phyloP scores from a whole-genome alignment of 2,113 vertebrate genomes.

The Plotosus lineatus region DNA sequence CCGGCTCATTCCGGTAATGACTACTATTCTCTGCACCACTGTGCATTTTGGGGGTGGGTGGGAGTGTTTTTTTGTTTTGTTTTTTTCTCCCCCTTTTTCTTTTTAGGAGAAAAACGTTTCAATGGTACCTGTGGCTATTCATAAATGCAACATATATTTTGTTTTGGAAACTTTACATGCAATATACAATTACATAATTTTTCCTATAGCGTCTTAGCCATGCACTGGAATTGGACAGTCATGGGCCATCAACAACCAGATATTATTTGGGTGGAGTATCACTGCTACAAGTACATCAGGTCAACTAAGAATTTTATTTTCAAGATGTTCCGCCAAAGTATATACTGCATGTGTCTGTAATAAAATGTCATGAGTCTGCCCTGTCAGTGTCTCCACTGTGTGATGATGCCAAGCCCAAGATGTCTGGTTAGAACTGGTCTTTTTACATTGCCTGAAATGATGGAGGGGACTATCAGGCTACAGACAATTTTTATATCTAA shows the following conservation, averaged over 20 bases:
- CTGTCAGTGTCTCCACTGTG: not conserved
- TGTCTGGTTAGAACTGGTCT: not conserved
- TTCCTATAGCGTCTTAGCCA: not conserved
- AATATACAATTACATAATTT: not conserved
- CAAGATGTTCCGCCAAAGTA: not conserved
- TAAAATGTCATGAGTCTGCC: not conserved
- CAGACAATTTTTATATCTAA: not conserved
- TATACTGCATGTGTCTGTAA: too few species aligned
- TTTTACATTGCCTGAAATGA: not conserved
- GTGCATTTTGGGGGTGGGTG: constrained; percentile 4
- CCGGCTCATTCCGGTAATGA: constrained; percentile 77
- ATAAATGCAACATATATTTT: not conserved
- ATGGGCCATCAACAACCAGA: not conserved
- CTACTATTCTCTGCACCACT: constrained; percentile 10
- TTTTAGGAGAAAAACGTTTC: not conserved
- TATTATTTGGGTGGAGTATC: not conserved
- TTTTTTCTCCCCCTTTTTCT: too few species aligned
- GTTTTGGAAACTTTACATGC: not conserved
- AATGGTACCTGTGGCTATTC: not conserved
- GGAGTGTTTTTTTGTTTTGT: too few species aligned
- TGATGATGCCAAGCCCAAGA: not conserved
- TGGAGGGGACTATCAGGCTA: not conserved
- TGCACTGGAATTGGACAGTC: not conserved
- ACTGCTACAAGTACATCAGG: not conserved
- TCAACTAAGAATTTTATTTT: too few species aligned